These are phyloP conservation scores for Amiota mariae DNA, from an alignment of 2,888 invertebrate species.

Conservation along the genomic window DNA sequence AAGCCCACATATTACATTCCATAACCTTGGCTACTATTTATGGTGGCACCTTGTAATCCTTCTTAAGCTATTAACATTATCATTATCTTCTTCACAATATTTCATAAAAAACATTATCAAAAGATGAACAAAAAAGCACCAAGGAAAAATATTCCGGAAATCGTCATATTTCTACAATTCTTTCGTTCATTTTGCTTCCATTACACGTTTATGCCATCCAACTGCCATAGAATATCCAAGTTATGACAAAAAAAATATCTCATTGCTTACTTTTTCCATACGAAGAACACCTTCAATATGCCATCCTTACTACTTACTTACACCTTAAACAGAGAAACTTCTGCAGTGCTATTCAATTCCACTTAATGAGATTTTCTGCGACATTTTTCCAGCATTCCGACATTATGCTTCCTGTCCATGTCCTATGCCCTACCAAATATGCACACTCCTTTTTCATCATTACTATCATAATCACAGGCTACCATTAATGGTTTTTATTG, in stretches of 20 bases:
- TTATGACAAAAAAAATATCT: conserved; percentile 16
- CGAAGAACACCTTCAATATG: background rate
- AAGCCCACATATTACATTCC: too few relatives aligned
- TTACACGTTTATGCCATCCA: background rate
- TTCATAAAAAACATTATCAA: conserved; percentile 12
- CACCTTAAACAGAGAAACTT: background rate
- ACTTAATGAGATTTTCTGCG: conserved; percentile 16
- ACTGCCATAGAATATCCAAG: conserved; percentile 8
- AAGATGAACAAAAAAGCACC: background rate
- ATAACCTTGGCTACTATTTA: too few relatives aligned
- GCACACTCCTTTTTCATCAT: background rate
- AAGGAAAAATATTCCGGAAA: conserved; percentile 33
- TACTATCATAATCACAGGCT: background rate
- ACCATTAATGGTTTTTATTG: conserved; percentile 6
- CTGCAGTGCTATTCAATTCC: background rate
- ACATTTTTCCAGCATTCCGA: background rate
- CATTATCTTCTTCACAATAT: background rate
- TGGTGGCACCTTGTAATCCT: too few relatives aligned
- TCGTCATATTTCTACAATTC: background rate
- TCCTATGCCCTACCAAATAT: background rate
- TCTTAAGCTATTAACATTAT: too few relatives aligned
- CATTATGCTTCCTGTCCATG: background rate
- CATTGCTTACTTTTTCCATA: background rate
- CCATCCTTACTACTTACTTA: background rate
- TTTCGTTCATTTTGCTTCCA: background rate